Conservation (phyloP, 1,140 invertebrate genomes). For the Venturia canescens region DNA sequence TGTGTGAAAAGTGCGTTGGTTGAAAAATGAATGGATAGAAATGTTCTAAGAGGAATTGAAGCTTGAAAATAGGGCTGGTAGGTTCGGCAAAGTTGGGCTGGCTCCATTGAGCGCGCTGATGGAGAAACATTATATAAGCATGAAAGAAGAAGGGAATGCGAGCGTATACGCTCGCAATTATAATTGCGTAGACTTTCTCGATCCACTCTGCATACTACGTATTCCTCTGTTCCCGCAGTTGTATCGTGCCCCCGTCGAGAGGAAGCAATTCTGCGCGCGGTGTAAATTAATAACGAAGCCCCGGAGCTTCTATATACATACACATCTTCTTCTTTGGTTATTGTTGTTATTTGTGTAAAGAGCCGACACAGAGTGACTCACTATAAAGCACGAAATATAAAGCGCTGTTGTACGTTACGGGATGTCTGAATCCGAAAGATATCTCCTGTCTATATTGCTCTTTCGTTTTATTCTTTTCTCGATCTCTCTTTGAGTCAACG, state of each 20-base stretch:
- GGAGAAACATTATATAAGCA: constrained; percentile 7
- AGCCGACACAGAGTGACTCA: constrained; percentile 16
- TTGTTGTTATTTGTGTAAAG: neutral
- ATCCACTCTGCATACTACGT: constrained; percentile 21
- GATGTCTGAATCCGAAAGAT: constrained; percentile 4
- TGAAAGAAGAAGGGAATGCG: constrained; percentile 3
- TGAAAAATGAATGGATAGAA: neutral
- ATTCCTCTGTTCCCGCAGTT: neutral
- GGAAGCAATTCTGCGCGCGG: constrained; percentile 26
- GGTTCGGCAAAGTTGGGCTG: neutral
- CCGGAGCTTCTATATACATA: neutral
- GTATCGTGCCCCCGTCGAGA: neutral
- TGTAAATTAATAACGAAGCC: constrained; percentile 32
- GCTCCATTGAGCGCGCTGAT: neutral
- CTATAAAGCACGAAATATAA: neutral
- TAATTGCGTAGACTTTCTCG: constrained; percentile 17
- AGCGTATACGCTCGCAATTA: too few relatives aligned
- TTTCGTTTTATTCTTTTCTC: neutral
- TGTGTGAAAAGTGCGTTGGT: too few relatives aligned
- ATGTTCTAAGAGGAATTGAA: neutral
- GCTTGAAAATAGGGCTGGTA: neutral
- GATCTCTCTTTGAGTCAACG: neutral
- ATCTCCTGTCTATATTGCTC: neutral
- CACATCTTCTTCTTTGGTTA: neutral
- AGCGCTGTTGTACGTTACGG: constrained; percentile 13